Evolutionary conservation across 2,113 vertebrate species (phyloP), one percentile per base, ranked within the genome.

Genomic region (Ranitomeya imitator): DNA sequence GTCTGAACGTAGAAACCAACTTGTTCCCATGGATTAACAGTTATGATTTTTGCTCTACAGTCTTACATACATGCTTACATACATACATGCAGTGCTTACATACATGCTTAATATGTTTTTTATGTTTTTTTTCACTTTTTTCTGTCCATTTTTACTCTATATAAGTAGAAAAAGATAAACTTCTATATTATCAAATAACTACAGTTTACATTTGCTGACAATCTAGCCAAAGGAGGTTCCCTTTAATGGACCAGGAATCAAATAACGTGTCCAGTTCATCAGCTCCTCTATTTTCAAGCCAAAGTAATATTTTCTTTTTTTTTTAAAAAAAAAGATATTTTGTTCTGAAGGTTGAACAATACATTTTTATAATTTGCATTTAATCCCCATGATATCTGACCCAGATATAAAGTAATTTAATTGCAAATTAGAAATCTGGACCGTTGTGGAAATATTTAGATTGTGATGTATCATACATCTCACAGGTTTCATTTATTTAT

Each of bases 351-450:
- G 26, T 37, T 74, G 55, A 81, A 82, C 79, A 78, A 37, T 23
- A 74, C 26, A 4, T 45, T 82, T 51, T 82, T 57, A 59, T 82
- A 21, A 88, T 74, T 82, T 82, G 79, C 67, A 26, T 69, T 52
- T 45, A 21, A 82, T 83, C 63, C 86, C 80, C 79, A 37, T 88
- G 86, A 88, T 83, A 83, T 88, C 45, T 88, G 80, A 88, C 79
- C 86, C 61, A 88, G 79, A 83, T 88, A 82, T 73, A 51, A 88
- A 82, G 78, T 73, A 19, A 82, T 88, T 82, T 88, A 59, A 82
- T 88, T 88, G 86, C 65, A 88, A 87, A 87, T 87, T 87, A 87
- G 79, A 82, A 88, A 88, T 81, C 79, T 61, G 79, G 65, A 31
- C 86, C 12, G 86, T 10, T 11, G 8, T 74, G 45, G 26, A 81